These are phyloP conservation scores for Spheniscus humboldti DNA, from an alignment of 2,797 vertebrate species.

Conservation along the genomic window DNA sequence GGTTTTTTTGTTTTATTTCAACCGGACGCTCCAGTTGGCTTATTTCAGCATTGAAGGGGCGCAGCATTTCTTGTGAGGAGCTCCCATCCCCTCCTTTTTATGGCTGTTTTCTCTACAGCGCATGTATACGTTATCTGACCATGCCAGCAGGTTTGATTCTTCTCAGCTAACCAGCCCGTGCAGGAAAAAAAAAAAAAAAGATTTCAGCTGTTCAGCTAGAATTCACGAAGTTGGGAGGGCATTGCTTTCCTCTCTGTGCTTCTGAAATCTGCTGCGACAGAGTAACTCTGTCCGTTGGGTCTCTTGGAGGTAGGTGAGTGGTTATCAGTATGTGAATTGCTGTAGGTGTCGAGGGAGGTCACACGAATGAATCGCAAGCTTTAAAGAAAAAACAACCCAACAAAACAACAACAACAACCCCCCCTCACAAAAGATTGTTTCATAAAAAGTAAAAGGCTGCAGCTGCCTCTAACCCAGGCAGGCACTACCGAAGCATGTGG, in stretches of 20 bases:
- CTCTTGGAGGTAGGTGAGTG: neutral
- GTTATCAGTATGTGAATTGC: neutral
- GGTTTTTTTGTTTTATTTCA: neutral
- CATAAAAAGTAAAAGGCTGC: neutral
- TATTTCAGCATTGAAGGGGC: neutral
- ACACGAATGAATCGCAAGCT: neutral
- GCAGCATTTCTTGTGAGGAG: neutral
- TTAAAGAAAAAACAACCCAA: neutral
- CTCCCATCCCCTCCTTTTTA: neutral
- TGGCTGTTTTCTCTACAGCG: neutral
- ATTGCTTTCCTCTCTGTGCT: neutral
- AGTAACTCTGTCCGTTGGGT: neutral
- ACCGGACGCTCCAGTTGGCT: neutral
- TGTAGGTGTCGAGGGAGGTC: neutral
- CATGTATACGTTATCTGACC: neutral
- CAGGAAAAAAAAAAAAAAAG: accelerated
- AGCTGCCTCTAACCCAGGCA: conserved; percentile 9
- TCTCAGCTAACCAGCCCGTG: neutral
- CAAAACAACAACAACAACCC: neutral
- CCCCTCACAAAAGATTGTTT: neutral
- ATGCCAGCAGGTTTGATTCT: neutral
- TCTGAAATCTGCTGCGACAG: neutral
- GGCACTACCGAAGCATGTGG: neutral
- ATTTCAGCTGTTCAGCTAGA: neutral
- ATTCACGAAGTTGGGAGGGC: neutral